Conservation (phyloP, 2,888 invertebrate genomes). For the Elaeidobius kamerunicus region DNA sequence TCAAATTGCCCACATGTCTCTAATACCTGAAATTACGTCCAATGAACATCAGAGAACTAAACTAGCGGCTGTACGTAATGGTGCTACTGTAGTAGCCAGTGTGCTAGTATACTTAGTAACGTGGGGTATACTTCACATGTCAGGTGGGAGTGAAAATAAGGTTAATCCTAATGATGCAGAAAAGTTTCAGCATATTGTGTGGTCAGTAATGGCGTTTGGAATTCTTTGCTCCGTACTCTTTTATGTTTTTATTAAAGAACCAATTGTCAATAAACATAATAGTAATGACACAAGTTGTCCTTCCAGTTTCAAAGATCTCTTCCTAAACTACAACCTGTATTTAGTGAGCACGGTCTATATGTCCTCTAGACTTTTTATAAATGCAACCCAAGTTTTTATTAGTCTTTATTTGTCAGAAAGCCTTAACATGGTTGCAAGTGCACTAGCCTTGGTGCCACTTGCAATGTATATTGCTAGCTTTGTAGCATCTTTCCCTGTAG, state of each 20-base stretch:
- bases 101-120: conserved; percentile 77
- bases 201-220: conserved; percentile 66
- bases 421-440: conserved; percentile 67
- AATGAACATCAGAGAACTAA: conserved; percentile 69
- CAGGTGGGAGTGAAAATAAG: conserved; percentile 58
- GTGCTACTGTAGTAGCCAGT: conserved; percentile 85
- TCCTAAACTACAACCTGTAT: conserved; percentile 44
- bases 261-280: conserved; percentile 40
- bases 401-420: conserved; percentile 82
- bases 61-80: conserved; percentile 70
- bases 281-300: conserved; percentile 41
- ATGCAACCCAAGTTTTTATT: conserved; percentile 81
- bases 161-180: conserved; percentile 63
- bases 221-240: conserved; percentile 65
- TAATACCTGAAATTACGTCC: conserved; percentile 79
- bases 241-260: conserved; percentile 68
- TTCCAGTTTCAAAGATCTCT: conserved; percentile 40
- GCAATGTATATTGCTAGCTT: conserved; percentile 81
- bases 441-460: conserved; percentile 79
- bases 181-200: conserved; percentile 68
- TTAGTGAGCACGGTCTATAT: conserved; percentile 76
- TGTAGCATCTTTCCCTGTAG: conserved; percentile 68
- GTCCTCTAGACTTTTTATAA: conserved; percentile 80
- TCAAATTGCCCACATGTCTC: conserved; percentile 86
- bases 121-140: conserved; percentile 67